Evolutionary conservation across 2,888 invertebrate species (phyloP).

Genomic region (Hyposoter didymator): DNA sequence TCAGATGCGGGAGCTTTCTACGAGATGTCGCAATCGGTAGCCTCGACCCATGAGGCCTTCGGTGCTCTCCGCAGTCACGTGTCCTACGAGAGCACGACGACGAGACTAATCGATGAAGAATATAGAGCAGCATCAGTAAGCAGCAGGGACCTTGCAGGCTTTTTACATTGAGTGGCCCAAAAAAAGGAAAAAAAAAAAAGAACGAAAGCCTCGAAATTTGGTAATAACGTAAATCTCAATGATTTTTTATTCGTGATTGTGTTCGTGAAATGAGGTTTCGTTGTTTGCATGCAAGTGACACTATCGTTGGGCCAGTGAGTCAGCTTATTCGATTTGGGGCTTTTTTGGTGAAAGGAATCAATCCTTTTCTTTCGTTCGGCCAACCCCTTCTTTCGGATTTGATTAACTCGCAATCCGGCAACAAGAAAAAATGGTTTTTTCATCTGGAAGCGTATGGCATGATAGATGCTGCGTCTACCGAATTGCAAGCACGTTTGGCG

Average conservation of each 20-base stretch:
- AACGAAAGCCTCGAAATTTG: not conserved
- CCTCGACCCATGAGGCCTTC: constrained; percentile 59
- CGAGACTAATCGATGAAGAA: constrained; percentile 60
- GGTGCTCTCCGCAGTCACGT: constrained; percentile 56
- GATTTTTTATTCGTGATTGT: not conserved
- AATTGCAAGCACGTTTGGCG: constrained; percentile 60
- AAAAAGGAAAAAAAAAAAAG: not conserved
- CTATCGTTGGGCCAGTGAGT: constrained; percentile 2
- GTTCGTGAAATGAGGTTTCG: not conserved
- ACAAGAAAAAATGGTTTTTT: not conserved
- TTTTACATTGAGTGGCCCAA: not conserved
- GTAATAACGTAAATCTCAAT: not conserved
- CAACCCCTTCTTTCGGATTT: not conserved
- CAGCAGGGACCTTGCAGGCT: constrained; percentile 20
- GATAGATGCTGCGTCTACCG: constrained; percentile 29
- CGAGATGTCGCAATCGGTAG: constrained; percentile 59
- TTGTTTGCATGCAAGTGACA: not conserved
- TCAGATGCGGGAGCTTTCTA: constrained; percentile 28
- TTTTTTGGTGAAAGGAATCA: constrained; percentile 52
- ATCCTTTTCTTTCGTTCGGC: not conserved
- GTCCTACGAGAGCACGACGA: constrained; percentile 37
- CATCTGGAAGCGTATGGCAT: not conserved
- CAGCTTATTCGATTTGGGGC: not conserved
- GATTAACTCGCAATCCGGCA: not conserved
- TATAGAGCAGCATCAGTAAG: constrained; percentile 48